Evolutionary conservation across 2,888 invertebrate genomes (phyloP), one percentile per base, ranked within the genome.

Genomic region (Campoletis raptor): DNA sequence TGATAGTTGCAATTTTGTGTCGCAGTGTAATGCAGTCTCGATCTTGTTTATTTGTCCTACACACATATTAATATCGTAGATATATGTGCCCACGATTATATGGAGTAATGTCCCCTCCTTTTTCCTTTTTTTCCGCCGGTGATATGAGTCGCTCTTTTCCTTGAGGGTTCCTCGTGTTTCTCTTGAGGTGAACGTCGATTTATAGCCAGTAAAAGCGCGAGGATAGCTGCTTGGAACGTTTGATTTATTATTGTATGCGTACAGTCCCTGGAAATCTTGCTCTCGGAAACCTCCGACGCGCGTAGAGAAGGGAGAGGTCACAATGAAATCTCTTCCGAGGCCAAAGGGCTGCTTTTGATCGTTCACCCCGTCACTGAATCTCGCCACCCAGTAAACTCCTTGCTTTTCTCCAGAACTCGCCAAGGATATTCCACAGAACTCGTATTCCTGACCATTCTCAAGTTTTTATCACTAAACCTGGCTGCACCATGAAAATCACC

Each of bases 171-270:
- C 84, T 85, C 87, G 79, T 85, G 87, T 36, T 57, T 82, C 66
- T 70, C 74, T 37, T 70, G 69, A 37, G 90, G 89, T 87, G 89
- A 89, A 87, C 30, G 52, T 66, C 78, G 42, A 80, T 52, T 40
- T 70, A 78, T 79, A 73, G 66, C 61, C 72, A 78, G 81, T 81
- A 74, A 81, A 61, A 67, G 61, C 76, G 70, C 66, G 66, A 61
- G 82, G 76, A 87, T 84, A 77, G 79, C 66, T 72, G 85, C 88
- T 90, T 85, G 88, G 88, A 89, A 87, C 90, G 88, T 89, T 90
- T 91, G 90, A 92, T 90, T 91, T 92, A 92, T 90, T 88, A 89
- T 87, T 24, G 30, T 12, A 61, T n/a, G 79, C 30, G 82, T 79
- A 64, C 36, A 81, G 40, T 10, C 76, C 40, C 36, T 61, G 42